phyloP scores from a whole-genome alignment of 2,888 invertebrate species.

The Trachelus tabidus region DNA sequence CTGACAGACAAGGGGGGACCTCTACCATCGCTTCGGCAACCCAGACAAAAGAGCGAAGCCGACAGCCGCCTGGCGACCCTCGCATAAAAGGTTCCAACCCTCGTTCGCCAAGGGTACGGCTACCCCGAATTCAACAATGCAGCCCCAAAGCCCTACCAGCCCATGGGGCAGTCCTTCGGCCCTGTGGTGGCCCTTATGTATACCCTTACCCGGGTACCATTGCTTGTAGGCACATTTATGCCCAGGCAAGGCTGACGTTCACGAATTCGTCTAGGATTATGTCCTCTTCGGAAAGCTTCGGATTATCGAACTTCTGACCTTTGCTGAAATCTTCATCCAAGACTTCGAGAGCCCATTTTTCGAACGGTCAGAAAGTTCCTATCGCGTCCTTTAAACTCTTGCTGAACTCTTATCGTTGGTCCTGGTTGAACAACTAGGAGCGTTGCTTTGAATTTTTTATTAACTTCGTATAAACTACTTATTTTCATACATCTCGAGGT shows the following conservation, averaged over 20 bases:
- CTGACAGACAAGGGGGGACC: conserved; percentile 1
- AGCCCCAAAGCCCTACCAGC: conserved; percentile 21
- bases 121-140: conserved; percentile 42
- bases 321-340: background rate
- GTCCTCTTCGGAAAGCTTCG: background rate
- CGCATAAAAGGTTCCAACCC: conserved; percentile 51
- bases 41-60: conserved; percentile 52
- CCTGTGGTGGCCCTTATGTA: background rate
- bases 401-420: background rate
- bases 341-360: background rate
- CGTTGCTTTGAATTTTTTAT: background rate
- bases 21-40: conserved; percentile 34
- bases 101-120: conserved; percentile 35
- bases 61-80: conserved; percentile 54
- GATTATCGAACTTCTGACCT: conserved; percentile 8
- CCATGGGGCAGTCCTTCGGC: conserved; percentile 25
- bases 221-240: background rate
- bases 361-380: background rate
- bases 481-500: background rate
- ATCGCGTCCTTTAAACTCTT: background rate
- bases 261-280: conserved; percentile 1
- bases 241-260: background rate
- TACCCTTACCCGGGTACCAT: background rate
- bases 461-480: background rate
- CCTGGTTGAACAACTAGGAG: background rate